Evolutionary conservation across 2,888 invertebrate species (phyloP).

Genomic region (Andrena fulva): DNA sequence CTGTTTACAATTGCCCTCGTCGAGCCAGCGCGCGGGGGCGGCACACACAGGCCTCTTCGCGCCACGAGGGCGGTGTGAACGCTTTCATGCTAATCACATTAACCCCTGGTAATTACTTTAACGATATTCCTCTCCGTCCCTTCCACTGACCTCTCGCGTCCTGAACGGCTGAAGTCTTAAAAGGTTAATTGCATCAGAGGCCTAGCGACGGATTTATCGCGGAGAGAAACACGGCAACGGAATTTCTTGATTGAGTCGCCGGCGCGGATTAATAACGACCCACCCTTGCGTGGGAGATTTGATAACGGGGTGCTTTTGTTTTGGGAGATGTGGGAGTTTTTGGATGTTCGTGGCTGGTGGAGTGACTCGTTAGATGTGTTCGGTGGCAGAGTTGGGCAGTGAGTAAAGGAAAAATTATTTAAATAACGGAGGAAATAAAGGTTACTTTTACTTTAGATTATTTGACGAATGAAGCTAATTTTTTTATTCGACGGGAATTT

Average conservation of each 20-base stretch:
- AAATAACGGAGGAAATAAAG: too few species aligned
- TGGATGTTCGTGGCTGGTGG: too few species aligned
- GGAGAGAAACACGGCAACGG: neutral
- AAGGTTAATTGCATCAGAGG: conserved; percentile 39
- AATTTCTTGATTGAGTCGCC: conserved; percentile 14
- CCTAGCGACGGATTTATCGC: neutral
- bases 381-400: too few species aligned
- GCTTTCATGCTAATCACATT: conserved; percentile 58
- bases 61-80: conserved; percentile 7
- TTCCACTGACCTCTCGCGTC: conserved; percentile 7
- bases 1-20: conserved; percentile 61
- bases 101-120: conserved; percentile 53
- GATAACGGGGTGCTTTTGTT: too few species aligned
- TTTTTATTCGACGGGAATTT: too few species aligned
- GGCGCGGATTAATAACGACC: neutral
- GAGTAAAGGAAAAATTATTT: too few species aligned
- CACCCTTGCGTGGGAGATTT: too few species aligned
- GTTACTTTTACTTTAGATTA: too few species aligned
- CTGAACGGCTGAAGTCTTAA: conserved; percentile 18
- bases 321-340: too few species aligned
- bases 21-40: conserved; percentile 9
- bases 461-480: too few species aligned
- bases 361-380: too few species aligned
- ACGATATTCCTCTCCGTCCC: conserved; percentile 54
- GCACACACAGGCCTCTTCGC: conserved; percentile 35